These are phyloP conservation scores for Boleophthalmus pectinirostris DNA, from an alignment of 2,113 vertebrate species.

Conservation along the genomic window DNA sequence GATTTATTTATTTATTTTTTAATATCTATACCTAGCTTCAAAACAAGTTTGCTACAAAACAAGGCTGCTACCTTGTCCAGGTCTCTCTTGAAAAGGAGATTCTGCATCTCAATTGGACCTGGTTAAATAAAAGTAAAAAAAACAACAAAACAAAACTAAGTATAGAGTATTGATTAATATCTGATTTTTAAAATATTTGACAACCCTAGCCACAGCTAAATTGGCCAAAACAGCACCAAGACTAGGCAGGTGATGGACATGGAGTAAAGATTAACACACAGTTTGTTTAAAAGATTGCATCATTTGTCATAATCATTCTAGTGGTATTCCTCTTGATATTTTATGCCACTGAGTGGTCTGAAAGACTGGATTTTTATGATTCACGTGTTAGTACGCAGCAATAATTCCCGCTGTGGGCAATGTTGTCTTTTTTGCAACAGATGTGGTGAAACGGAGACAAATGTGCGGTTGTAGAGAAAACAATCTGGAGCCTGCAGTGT, in stretches of 20 bases:
- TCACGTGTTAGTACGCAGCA: constrained; percentile 30
- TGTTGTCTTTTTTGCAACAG: constrained; percentile 34
- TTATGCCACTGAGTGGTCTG: background rate
- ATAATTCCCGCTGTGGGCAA: constrained; percentile 43
- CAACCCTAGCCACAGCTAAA: background rate
- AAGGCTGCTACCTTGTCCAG: too few relatives aligned
- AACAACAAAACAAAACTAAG: too few relatives aligned
- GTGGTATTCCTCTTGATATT: background rate
- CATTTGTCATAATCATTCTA: background rate
- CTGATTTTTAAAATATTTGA: too few relatives aligned
- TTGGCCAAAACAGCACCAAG: background rate
- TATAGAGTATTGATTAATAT: too few relatives aligned
- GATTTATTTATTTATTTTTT: too few relatives aligned
- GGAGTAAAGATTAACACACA: background rate
- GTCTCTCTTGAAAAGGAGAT: too few relatives aligned
- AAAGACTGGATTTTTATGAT: constrained; percentile 32
- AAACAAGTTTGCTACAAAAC: too few relatives aligned
- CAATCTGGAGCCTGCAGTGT: constrained; percentile 24
- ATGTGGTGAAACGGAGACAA: constrained; percentile 22
- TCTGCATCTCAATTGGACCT: too few relatives aligned
- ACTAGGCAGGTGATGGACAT: background rate
- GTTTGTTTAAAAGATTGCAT: background rate
- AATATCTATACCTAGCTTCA: too few relatives aligned
- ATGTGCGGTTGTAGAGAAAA: constrained; percentile 32
- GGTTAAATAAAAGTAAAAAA: too few relatives aligned